Base-by-base conservation (phyloP, 1,140 invertebrate species). In the Dysdera silvatica region DNA sequence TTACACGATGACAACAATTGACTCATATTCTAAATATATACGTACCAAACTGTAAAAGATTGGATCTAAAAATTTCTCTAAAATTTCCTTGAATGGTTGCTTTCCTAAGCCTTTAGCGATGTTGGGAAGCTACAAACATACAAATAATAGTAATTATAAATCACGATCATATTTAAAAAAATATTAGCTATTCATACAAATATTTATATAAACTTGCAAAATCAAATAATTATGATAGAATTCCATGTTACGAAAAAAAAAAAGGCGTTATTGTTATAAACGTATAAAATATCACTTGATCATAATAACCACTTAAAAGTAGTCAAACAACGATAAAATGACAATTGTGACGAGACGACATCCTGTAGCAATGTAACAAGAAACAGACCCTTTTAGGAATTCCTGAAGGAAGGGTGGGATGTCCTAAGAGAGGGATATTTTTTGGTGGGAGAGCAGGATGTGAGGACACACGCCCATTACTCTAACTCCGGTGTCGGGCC, bases 31-130 rank as follows among this genome's bases (percentile, higher is more conserved):
- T n/a, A n/a, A n/a, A n/a, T n/a, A n/a, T n/a, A n/a, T 57, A 76
- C 77, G 74, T 73, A 81, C 80, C 70, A 81, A 64, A 58, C 75
- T 74, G 67, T 79, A 79, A 68, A 82, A 82, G 28, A 83, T 75
- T 10, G 75, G 62, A 67, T 82, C 80, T 60, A 82, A 72, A 67
- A 82, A 81, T 10, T 72, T 41, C 53, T 82, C 78, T 35, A 82
- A 67, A 66, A 78, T 71, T 55, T 71, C 64, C 68, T 83, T 83
- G 68, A 82, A 82, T 18, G 69, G 63, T 65, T 75, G 74, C 68
- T 82, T 82, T 6, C 80, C 80, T 43, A 82, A 55, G 4, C 75
- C 77, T 67, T 76, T 77, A 29, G 76, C 78, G 31, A 83, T 73
- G 31, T 73, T 69, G 31, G 80, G 80, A 8, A 83, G 67, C 69